Conservation (phyloP, 2,113 vertebrate genomes). For the Hydrochoerus hydrochaeris region DNA sequence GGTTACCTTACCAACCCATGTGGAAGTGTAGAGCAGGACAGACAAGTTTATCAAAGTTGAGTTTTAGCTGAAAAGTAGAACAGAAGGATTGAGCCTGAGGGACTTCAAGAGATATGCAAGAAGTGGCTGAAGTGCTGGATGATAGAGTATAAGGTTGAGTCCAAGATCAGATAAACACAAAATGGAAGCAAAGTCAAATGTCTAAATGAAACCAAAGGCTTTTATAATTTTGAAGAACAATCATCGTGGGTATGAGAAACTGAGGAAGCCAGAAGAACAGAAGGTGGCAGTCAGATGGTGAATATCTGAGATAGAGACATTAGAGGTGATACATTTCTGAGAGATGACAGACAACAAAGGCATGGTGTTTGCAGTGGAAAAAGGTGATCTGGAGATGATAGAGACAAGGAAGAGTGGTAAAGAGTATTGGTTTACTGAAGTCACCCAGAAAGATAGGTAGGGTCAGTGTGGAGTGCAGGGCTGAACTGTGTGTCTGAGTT, state of each 20-base stretch:
- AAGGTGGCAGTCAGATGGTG: neutral
- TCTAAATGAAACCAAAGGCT: neutral
- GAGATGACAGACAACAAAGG: neutral
- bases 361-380: neutral
- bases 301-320: neutral
- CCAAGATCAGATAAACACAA: neutral
- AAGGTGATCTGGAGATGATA: neutral
- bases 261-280: constrained; percentile 3
- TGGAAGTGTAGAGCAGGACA: neutral
- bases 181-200: neutral
- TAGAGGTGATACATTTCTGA: neutral
- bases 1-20: neutral
- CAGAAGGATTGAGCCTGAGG: neutral
- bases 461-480: neutral
- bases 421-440: neutral
- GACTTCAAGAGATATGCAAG: neutral
- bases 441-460: neutral
- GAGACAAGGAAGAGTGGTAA: neutral
- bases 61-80: neutral
- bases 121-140: neutral
- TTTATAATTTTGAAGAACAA: neutral
- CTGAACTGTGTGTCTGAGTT: neutral
- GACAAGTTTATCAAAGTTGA: neutral
- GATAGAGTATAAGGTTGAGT: neutral
- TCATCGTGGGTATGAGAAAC: neutral